Conservation (phyloP, 2,888 invertebrate species). For the Crocallis elinguaria region DNA sequence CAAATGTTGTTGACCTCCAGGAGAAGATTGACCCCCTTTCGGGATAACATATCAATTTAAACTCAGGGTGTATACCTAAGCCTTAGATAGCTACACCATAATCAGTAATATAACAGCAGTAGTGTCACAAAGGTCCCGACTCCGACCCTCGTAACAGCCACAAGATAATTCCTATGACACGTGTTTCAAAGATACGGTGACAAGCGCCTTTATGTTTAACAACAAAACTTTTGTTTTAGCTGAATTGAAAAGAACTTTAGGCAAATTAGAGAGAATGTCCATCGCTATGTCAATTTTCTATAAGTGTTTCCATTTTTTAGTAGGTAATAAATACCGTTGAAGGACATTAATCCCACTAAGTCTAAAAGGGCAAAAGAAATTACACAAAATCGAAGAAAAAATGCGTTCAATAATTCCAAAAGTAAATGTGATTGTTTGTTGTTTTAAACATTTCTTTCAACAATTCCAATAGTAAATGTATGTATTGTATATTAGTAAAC, state of each 20-base stretch:
- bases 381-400: too few relatives aligned
- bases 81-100: conserved; percentile 14
- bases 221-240: conserved; percentile 7
- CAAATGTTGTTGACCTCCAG: too few relatives aligned
- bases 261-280: not conserved
- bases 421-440: too few relatives aligned
- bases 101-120: conserved; percentile 4
- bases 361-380: too few relatives aligned
- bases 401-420: too few relatives aligned
- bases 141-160: conserved; percentile 35
- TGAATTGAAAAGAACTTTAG: not conserved
- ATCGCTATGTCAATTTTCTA: not conserved
- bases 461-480: too few relatives aligned
- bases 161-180: conserved; percentile 37
- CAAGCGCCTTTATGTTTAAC: conserved; percentile 1
- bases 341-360: too few relatives aligned
- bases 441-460: too few relatives aligned
- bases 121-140: conserved; percentile 32
- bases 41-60: too few relatives aligned
- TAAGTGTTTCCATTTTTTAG: not conserved
- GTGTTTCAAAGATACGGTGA: conserved; percentile 7
- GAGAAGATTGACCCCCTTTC: too few relatives aligned
- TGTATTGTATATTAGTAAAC: too few relatives aligned
- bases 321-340: not conserved
- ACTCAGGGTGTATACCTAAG: too few relatives aligned